Evolutionary conservation across 2,888 invertebrate species (phyloP).

Genomic region (Blastobasis lacticolella): DNA sequence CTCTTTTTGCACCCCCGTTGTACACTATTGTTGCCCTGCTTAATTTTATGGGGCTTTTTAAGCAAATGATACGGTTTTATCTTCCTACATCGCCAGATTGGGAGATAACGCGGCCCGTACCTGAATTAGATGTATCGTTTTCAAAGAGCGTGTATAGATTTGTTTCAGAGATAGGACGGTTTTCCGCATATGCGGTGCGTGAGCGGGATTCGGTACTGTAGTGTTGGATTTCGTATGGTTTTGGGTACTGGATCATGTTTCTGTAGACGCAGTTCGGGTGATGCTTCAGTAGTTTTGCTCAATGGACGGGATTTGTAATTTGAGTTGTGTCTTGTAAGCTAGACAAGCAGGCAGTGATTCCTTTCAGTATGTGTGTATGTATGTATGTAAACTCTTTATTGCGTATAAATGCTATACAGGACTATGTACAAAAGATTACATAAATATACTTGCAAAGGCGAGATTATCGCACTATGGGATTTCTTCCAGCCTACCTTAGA

Average conservation of each 20-base stretch:
- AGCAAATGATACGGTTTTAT: constrained; percentile 72
- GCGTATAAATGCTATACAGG: too few species aligned
- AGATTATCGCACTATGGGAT: too few species aligned
- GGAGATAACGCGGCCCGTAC: constrained; percentile 28
- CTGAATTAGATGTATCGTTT: constrained; percentile 18
- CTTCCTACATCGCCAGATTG: constrained; percentile 43
- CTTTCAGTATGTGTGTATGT: too few species aligned
- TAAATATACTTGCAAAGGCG: too few species aligned
- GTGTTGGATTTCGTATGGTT: constrained; percentile 12
- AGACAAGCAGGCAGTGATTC: too few species aligned
- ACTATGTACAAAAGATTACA: too few species aligned
- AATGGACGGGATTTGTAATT: background rate
- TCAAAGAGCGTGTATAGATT: constrained; percentile 17
- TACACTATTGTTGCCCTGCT: constrained; percentile 61
- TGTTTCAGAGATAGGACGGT: constrained; percentile 14
- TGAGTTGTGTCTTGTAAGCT: too few species aligned
- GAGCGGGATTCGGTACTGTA: constrained; percentile 1
- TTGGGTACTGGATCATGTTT: background rate
- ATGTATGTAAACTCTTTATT: too few species aligned
- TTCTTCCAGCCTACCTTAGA: too few species aligned
- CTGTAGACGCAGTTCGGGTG: background rate
- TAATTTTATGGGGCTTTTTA: constrained; percentile 71
- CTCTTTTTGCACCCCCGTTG: constrained; percentile 50
- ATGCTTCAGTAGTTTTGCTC: background rate
- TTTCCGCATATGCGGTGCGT: constrained; percentile 4